These are phyloP conservation scores for Thysanoteuthis rhombus DNA, from an alignment of 2,888 invertebrate species.

Conservation along the genomic window DNA sequence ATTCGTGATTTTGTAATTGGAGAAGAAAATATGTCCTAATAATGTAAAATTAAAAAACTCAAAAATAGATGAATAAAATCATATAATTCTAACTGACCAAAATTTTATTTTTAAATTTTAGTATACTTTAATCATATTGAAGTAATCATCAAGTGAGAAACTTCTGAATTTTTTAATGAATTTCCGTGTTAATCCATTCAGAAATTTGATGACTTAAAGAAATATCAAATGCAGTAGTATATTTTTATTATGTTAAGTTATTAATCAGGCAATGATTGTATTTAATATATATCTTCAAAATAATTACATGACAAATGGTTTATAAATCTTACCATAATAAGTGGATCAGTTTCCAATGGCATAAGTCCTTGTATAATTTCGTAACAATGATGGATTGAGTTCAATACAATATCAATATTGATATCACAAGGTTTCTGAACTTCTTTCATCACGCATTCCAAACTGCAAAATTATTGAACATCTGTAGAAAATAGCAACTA, in stretches of 20 bases:
- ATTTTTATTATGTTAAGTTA: background rate
- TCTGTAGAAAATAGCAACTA: background rate
- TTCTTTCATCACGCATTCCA: slow-evolving; percentile 33
- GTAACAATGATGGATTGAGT: background rate
- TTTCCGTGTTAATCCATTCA: background rate
- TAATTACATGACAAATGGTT: background rate
- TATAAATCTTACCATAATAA: slow-evolving; percentile 16
- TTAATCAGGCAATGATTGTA: background rate
- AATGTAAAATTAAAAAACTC: no score
- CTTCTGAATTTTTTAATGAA: background rate
- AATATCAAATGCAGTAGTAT: background rate
- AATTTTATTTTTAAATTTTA: no score
- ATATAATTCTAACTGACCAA: no score
- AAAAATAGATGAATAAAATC: no score
- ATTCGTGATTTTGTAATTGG: no score
- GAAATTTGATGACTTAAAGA: background rate
- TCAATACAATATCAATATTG: slow-evolving; percentile 28
- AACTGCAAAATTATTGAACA: background rate
- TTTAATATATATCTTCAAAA: background rate
- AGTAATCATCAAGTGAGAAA: background rate
- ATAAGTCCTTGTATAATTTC: slow-evolving; percentile 1
- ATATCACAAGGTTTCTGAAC: slow-evolving; percentile 33
- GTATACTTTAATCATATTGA: no score
- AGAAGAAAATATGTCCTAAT: no score
- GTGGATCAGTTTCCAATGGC: slow-evolving; percentile 26